phyloP scores from a whole-genome alignment of 2,888 invertebrate genomes.

The Onchidella celtica region DNA sequence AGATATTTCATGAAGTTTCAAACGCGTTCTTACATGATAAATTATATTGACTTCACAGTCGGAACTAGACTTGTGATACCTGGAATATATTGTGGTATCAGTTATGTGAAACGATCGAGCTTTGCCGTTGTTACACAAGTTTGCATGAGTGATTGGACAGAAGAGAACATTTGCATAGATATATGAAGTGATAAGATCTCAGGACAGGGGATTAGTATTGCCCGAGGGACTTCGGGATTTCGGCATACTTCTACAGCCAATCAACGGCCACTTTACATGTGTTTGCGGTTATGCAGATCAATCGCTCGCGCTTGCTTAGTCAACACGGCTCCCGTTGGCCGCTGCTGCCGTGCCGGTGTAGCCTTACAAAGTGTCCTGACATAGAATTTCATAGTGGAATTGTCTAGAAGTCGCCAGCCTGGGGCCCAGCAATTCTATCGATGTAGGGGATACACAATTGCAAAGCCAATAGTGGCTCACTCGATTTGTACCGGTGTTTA shows the following conservation, averaged over 20 bases:
- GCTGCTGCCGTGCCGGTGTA: conserved; percentile 4
- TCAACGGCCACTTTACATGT: conserved; percentile 35
- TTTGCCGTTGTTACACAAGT: too few relatives aligned
- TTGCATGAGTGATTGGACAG: too few relatives aligned
- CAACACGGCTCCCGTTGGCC: conserved; percentile 14
- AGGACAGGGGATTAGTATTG: conserved; percentile 25
- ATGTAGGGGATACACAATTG: conserved; percentile 32
- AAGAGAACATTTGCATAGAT: too few relatives aligned
- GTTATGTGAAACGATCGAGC: too few relatives aligned
- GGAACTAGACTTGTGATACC: too few relatives aligned
- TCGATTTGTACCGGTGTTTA: conserved; percentile 37
- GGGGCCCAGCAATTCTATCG: conserved; percentile 11
- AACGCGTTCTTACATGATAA: too few relatives aligned
- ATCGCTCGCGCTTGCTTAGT: conserved; percentile 31
- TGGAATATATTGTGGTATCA: too few relatives aligned
- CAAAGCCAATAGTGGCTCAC: conserved; percentile 26
- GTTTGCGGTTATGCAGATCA: conserved; percentile 39
- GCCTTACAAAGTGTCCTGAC: conserved; percentile 21
- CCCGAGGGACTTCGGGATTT: background rate
- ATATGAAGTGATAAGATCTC: too few relatives aligned
- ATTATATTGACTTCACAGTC: too few relatives aligned
- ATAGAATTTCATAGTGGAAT: conserved; percentile 6
- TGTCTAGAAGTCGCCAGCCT: conserved; percentile 32
- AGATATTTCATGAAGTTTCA: too few relatives aligned
- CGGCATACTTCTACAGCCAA: conserved; percentile 24